Evolutionary conservation across 2,797 vertebrate genomes (phyloP).

Genomic region (Gymnoscopelus braueri): DNA sequence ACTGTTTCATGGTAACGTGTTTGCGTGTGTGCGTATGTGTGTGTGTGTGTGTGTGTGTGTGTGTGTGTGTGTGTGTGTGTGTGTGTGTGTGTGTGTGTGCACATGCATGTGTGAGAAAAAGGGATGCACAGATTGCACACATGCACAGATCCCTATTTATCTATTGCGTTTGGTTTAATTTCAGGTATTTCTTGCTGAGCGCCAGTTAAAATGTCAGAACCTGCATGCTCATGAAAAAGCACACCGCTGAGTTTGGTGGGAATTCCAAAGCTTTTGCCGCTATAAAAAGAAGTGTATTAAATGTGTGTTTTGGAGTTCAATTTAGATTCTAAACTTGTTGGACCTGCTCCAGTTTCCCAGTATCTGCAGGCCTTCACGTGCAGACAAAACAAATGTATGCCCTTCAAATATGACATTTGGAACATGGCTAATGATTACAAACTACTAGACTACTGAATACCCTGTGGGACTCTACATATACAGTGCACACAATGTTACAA

Average conservation of each 20-base stretch:
- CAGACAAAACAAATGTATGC: background rate
- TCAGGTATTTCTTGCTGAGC: too few relatives aligned
- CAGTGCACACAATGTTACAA: too few relatives aligned
- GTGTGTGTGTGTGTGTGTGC: background rate
- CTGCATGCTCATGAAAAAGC: too few relatives aligned
- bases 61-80: background rate
- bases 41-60: slow-evolving; percentile 9
- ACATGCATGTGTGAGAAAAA: too few relatives aligned
- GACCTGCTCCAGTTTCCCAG: background rate
- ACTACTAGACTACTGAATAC: too few relatives aligned
- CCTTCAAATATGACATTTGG: background rate
- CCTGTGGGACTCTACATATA: too few relatives aligned
- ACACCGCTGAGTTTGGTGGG: too few relatives aligned
- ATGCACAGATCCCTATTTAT: too few relatives aligned
- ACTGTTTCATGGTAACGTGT: slow-evolving; percentile 15
- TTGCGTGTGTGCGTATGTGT: background rate
- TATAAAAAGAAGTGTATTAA: background rate
- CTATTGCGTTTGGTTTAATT: too few relatives aligned
- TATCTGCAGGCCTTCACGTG: background rate
- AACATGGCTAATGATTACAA: background rate
- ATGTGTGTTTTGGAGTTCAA: background rate
- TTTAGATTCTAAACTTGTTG: background rate
- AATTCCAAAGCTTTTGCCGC: background rate
- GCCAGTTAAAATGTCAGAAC: too few relatives aligned
- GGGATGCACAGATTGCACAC: too few relatives aligned